Evolutionary conservation across 2,113 vertebrate species (phyloP).

Genomic region (Austrofundulus limnaeus): DNA sequence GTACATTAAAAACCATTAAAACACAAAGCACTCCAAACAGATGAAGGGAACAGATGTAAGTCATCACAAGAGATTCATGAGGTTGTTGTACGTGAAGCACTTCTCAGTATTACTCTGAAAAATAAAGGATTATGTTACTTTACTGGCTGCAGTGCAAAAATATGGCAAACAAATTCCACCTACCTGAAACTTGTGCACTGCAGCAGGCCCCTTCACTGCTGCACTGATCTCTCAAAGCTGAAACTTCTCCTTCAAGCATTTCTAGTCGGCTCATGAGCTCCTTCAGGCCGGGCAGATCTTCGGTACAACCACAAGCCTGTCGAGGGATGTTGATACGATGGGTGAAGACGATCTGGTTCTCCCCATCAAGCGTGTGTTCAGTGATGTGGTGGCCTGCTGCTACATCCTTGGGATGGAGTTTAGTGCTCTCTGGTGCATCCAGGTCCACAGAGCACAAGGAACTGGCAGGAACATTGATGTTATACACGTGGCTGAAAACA

Average conservation of each 20-base stretch:
- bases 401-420: slow-evolving; percentile 61
- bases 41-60: slow-evolving; percentile 49
- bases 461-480: slow-evolving; percentile 88
- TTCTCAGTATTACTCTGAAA: background rate
- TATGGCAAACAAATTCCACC: background rate
- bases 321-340: slow-evolving; percentile 95
- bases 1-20: slow-evolving; percentile 17
- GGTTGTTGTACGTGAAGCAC: background rate
- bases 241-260: slow-evolving; percentile 90
- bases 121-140: slow-evolving; percentile 19
- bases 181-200: slow-evolving; percentile 77
- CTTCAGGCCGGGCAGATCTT: slow-evolving; percentile 83
- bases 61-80: background rate
- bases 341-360: slow-evolving; percentile 95
- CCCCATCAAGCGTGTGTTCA: slow-evolving; percentile 82
- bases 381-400: slow-evolving; percentile 64
- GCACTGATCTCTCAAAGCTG: slow-evolving; percentile 87
- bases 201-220: slow-evolving; percentile 80
- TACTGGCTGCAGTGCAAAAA: background rate
- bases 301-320: slow-evolving; percentile 85
- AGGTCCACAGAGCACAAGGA: slow-evolving; percentile 87
- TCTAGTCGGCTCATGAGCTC: slow-evolving; percentile 90
- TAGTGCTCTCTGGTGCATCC: slow-evolving; percentile 75
- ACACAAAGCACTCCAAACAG: slow-evolving; percentile 6
- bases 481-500: slow-evolving; percentile 94